Base-by-base conservation (phyloP, 2,888 invertebrate genomes). In the Brachypalpus laphriformis region DNA sequence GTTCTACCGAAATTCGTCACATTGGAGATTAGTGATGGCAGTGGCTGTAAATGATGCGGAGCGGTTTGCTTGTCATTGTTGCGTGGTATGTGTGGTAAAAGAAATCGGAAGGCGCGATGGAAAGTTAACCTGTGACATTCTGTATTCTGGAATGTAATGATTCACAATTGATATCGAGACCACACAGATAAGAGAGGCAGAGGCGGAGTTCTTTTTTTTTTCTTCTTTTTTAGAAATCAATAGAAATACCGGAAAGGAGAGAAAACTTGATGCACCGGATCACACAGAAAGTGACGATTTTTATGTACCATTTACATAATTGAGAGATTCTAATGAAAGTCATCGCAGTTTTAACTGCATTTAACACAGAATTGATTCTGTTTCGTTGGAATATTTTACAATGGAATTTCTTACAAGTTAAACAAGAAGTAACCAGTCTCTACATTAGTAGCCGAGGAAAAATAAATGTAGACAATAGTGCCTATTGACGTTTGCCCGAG, bases 91-190 rank as follows among this genome's bases (percentile, higher is more conserved):
- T 51, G 28, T 18, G 28, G 56, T 37, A 14, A 40, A 59, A 49
- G 59, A 49, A 59, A 76, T 76, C 66, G 49, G 57, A 59, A 76
- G 59, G 22, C 11, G 51, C 66, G 49, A 54, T 68, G 76, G 68
- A 76, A 76, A 76, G 76, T 59, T 76, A 51, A 68, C 68, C 76
- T 76, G 59, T 76, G 76, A 68, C 76, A 76, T 34, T 42, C 11
- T 37, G 66, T 51, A 40, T 57, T 75, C 28, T 16, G 51, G 75
- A 75, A 61, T 61, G 59, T 42, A 31, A 68, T 47, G 34, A 61
- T 42, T 74, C 22, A 42, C 49, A 3, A 37, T 51, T 66, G 25
- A 51, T 25, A 25, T 42, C 40, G 54, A 18, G 68, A 56, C 68
- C 56, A 56, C 68, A 70, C 54, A 65, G n/a, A 49, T 66, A 49